A percentile compares a stretch with the other conserved stretches of the same genome.
These are phyloP conservation scores for Drosophila lacteicornis DNA, from an alignment of 1,140 invertebrate species.

Conservation along the genomic window DNA sequence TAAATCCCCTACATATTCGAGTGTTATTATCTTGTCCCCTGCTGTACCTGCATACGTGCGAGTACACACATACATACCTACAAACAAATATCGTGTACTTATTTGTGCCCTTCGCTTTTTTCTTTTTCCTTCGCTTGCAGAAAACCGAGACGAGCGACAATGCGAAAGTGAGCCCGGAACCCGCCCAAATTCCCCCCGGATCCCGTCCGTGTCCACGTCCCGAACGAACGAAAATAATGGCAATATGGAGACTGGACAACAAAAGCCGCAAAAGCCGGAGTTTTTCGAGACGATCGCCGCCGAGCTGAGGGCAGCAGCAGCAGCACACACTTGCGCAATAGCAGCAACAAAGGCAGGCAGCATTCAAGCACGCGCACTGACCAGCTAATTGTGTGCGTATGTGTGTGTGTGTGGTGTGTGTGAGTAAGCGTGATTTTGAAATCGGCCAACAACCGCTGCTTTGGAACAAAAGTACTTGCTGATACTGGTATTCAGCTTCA, in stretches of 20 bases:
- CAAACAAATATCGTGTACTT: conserved; percentile 36
- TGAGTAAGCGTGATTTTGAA: conserved; percentile 45
- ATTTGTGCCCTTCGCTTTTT: conserved; percentile 66
- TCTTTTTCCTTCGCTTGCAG: conserved; percentile 56
- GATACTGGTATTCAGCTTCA: conserved; percentile 44
- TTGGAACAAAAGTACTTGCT: conserved; percentile 42
- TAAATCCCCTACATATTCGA: neutral
- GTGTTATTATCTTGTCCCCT: conserved; percentile 3
- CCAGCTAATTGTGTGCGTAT: conserved; percentile 54
- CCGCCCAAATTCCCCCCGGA: conserved; percentile 20
- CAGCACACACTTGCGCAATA: conserved; percentile 70
- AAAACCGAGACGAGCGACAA: conserved; percentile 73
- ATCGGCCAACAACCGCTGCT: conserved; percentile 54
- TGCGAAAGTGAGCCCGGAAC: conserved; percentile 68
- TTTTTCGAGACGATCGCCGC: conserved; percentile 19
- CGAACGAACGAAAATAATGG: conserved; percentile 51
- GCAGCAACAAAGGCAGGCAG: conserved; percentile 42
- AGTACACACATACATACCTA: conserved; percentile 12
- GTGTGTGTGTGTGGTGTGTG: conserved; percentile 30
- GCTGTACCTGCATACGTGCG: conserved; percentile 13
- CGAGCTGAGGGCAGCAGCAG: conserved; percentile 24
- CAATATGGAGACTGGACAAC: conserved; percentile 40
- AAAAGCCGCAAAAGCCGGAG: conserved; percentile 26
- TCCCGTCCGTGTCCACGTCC: neutral
- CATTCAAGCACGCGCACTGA: conserved; percentile 75